Base-by-base conservation (phyloP, 2,888 invertebrate species). In the Chelonus formosanus region DNA sequence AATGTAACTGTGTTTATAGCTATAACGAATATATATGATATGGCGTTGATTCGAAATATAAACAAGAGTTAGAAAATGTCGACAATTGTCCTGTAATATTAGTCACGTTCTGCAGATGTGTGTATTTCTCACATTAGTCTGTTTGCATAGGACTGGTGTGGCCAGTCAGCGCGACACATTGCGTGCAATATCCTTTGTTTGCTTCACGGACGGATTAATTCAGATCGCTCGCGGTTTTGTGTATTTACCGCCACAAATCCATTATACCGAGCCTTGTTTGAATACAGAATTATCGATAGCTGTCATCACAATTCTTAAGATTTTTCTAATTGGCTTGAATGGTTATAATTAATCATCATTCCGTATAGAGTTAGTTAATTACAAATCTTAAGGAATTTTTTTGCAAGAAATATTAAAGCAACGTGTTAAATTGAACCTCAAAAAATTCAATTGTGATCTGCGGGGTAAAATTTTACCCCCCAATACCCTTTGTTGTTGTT, bases 81-180 rank as follows among this genome's bases (percentile, higher is more conserved):
- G 65, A 69, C 60, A 64, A 68, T 71, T 66, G 73, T 73, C 75
- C 77, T 40, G 40, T 40, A 76, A 78, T 80, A 78, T 79, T 76
- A 77, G 76, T 72, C 68, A 67, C 72, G 52, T 69, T 67, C 55
- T 63, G 71, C 63, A 69, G 72, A 74, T 73, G 80, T 81, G 81
- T 81, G 81, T 81, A 77, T 80, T 82, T 82, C 81, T 78, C 82
- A 81, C 82, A 82, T 82, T 82, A 82, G 75, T 36, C 67, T 82
- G 77, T 82, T 82, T 82, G 74, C 72, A 76, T 69, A 81, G 81
- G 82, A 79, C 79, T 72, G 74, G 62, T 72, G 71, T 73, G 72
- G 68, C 71, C 73, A 66, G 67, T 60, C 57, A 67, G 67, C 63
- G 74, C 77, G 77, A 81, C 76, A 79, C 80, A 77, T 78, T 74